phyloP scores from a whole-genome alignment of 2,113 vertebrate species.

The Anolis carolinensis region DNA sequence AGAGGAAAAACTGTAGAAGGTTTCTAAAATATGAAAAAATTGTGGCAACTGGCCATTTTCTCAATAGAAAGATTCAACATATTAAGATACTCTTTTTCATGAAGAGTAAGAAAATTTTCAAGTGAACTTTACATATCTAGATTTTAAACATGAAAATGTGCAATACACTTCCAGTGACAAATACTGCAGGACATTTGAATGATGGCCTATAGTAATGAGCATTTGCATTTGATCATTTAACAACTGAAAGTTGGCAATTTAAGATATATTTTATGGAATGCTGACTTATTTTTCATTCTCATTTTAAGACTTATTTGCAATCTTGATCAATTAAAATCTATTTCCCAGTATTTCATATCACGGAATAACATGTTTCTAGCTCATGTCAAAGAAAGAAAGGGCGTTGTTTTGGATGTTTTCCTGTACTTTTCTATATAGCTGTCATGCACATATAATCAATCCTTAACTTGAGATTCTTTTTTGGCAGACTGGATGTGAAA shows the following conservation, averaged over 20 bases:
- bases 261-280: background rate
- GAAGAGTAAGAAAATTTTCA: too few species aligned
- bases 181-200: too few species aligned
- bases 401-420: slow-evolving; percentile 24
- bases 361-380: slow-evolving; percentile 31
- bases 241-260: background rate
- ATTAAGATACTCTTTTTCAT: too few species aligned
- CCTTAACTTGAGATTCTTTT: background rate
- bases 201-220: too few species aligned
- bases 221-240: too few species aligned
- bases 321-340: slow-evolving; percentile 21
- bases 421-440: slow-evolving; percentile 19
- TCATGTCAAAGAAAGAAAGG: slow-evolving; percentile 49
- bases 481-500: background rate
- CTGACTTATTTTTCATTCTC: background rate
- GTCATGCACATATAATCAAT: background rate
- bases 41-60: too few species aligned
- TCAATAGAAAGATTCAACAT: too few species aligned
- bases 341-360: slow-evolving; percentile 28
- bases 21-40: too few species aligned
- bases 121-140: too few species aligned
- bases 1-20: too few species aligned
- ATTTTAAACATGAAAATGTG: too few species aligned
- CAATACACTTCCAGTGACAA: too few species aligned
- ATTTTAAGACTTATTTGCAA: slow-evolving; percentile 6